Base-by-base conservation (phyloP, 2,113 vertebrate genomes). In the Malaclemys terrapin region DNA sequence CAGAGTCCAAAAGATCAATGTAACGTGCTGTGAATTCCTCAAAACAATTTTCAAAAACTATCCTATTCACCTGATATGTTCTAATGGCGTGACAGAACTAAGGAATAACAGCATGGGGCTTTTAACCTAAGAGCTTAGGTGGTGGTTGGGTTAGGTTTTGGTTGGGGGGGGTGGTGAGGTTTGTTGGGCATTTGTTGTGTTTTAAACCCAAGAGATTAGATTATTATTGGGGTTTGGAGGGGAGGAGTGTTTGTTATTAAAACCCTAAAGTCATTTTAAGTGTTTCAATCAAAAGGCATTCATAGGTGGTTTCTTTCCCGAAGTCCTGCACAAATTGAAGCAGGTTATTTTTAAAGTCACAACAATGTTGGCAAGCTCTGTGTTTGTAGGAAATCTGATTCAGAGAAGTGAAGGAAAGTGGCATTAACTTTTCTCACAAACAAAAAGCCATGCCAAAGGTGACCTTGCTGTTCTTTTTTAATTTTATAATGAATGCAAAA, bases 401-500 rank as follows among this genome's bases (percentile, higher is more conserved):
- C 52, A 82, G 6, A 14, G n/a, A 4, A 45, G 3, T 56, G n/a
- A 78, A 11, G 22, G 4, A 25, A 84, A 75, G 81, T 72, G 59
- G 2, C 10, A 62, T 94, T 89, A 47, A 24, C 6, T 95, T 86
- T 89, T 78, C 47, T 93, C 80, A 90, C 86, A 84, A 95, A 93
- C 72, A 89, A 89, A 93, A 93, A 89, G 62, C 16, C 59, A 45
- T 57, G 25, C 82, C 80, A 78, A 94, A 97, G 94, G 97, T 98
- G 97, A 99, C 98, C 96, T 98, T 98, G 93, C 47, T 89, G 80
- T 85, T 80, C 80, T 27, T 95, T 97, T 96, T 82, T 87, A 89
- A 96, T 97, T 98, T 97, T 54, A 87, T 97, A 96, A 98, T 94
- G 84, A 98, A 98, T 91, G 78, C 92, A 98, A 97, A 98, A 98